Conservation (phyloP, 2,113 vertebrate genomes). For the Notothenia coriiceps region DNA sequence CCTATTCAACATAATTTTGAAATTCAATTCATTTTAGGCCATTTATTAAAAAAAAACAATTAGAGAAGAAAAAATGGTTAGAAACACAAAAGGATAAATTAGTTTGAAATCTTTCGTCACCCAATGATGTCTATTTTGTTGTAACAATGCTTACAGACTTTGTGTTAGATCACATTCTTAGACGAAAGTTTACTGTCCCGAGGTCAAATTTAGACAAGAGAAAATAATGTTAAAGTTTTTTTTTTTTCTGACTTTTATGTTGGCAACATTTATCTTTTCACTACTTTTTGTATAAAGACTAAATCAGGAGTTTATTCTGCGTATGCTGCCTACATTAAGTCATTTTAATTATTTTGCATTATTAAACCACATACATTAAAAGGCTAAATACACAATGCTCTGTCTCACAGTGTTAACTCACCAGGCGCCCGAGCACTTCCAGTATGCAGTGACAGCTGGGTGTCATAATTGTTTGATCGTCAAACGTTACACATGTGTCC, state of each 20-base stretch:
- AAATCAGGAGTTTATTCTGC: not conserved
- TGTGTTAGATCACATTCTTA: not conserved
- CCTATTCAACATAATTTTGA: not conserved
- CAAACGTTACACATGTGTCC: not conserved
- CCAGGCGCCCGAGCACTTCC: slow-evolving; percentile 5
- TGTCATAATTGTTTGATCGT: slow-evolving; percentile 30
- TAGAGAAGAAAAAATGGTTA: no score
- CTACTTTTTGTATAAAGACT: not conserved
- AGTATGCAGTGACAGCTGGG: slow-evolving; percentile 37
- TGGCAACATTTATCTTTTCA: not conserved
- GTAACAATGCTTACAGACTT: not conserved
- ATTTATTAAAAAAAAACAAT: not conserved
- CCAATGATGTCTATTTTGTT: not conserved
- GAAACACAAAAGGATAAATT: not conserved
- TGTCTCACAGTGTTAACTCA: slow-evolving; percentile 29
- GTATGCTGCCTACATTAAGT: not conserved
- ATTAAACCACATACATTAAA: not conserved
- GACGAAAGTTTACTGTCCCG: not conserved
- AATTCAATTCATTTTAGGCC: not conserved
- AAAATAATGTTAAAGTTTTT: not conserved
- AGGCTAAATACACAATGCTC: slow-evolving; percentile 1
- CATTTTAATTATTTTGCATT: not conserved
- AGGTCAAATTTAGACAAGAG: slow-evolving; percentile 1
- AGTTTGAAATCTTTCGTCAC: not conserved
- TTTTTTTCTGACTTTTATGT: not conserved